Evolutionary conservation across 2,888 invertebrate species (phyloP), one percentile per base, ranked within the genome.

Genomic region (Rhopalosiphum nymphaeae): DNA sequence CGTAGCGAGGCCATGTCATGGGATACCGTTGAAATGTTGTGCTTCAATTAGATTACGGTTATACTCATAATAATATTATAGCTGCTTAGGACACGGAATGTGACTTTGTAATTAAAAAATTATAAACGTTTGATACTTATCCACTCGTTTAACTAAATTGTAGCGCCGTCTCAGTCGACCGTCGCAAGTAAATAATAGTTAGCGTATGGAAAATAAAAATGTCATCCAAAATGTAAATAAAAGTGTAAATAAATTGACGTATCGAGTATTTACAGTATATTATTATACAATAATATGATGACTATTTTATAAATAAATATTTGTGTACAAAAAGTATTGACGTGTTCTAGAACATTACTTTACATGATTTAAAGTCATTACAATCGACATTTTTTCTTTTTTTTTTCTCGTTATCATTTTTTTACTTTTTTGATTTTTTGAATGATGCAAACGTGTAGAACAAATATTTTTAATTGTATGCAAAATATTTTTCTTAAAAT

Each of bases 1-100:
- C 78, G 36, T 49, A 36, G 49, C n/a, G 7, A 16, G 91, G 25
- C n/a, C 26, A 84, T 29, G 61, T 86, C 89, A 44, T 10, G 29
- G 91, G 57, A 89, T 89, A 89, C 84, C 84, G 36, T 56, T 85
- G 53, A 85, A 91, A 91, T 56, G 29, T 84, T 85, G 42, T 91
- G 29, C 42, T 44, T 56, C 57, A 61, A 91, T 91, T 67, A 78
- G 90, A 91, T 91, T 91, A 91, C 67, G 67, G 36, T 46, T 67
- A 49, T 91, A 36, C 44, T 61, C 25, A 26, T 57, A 42, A 11
- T 61, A 49, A 11, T 61, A 49, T 57, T 85, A 85, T 78, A 78
- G 36, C 78, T 78, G 36, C 78, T 21, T 7, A 16, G 21, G 36
- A 61, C 89, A 67, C 46, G 67, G 36, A 78, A 91, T 49, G 90